Conservation (phyloP, 2,113 vertebrate genomes). For the Paracanthobrama guichenoti region DNA sequence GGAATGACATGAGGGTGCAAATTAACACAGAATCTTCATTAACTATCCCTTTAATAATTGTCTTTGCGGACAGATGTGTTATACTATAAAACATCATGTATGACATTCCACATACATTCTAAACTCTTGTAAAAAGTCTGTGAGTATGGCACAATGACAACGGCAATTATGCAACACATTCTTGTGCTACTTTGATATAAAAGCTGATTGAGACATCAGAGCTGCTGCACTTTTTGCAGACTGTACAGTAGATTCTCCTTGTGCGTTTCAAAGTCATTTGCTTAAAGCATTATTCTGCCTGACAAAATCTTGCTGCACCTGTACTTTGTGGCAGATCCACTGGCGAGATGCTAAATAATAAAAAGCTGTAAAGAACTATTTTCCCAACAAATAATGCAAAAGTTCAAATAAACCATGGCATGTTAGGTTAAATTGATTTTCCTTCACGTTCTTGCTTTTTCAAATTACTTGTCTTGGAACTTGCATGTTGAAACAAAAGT, state of each 20-base stretch:
- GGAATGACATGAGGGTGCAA: background rate
- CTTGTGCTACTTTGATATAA: background rate
- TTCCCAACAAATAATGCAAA: constrained; percentile 26
- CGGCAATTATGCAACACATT: constrained; percentile 17
- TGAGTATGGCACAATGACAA: background rate
- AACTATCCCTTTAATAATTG: background rate
- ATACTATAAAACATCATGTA: background rate
- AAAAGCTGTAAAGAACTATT: constrained; percentile 20
- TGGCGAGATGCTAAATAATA: constrained; percentile 42
- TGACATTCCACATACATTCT: background rate
- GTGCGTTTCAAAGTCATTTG: constrained; percentile 35
- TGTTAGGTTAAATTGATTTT: constrained; percentile 31
- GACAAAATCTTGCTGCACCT: constrained; percentile 11
- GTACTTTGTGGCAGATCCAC: constrained; percentile 26
- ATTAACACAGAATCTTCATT: background rate
- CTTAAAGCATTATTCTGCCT: constrained; percentile 40
- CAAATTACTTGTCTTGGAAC: constrained; percentile 44
- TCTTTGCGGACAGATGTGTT: background rate
- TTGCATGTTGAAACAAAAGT: constrained; percentile 34
- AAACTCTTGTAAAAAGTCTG: constrained; percentile 1
- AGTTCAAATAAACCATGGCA: background rate
- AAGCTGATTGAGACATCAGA: constrained; percentile 30
- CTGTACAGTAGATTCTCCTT: background rate
- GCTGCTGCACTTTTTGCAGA: background rate
- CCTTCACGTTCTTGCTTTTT: constrained; percentile 2